Percentiles rank a stretch among this genome's conserved stretches.
These are phyloP conservation scores for Typhlomys cinereus DNA, from an alignment of 2,113 vertebrate genomes.

Conservation along the genomic window DNA sequence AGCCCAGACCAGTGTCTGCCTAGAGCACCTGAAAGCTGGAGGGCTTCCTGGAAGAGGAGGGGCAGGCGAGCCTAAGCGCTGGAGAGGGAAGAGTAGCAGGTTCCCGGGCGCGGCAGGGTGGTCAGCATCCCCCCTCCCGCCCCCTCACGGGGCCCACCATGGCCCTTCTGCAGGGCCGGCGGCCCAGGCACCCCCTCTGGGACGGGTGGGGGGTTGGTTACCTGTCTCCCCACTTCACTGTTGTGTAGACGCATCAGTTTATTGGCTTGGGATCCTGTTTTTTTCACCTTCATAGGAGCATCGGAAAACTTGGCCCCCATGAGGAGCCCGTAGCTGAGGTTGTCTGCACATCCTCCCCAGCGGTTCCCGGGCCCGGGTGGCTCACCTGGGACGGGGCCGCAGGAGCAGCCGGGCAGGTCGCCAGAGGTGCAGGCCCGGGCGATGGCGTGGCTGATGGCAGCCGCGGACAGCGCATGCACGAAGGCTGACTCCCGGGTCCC, in stretches of 20 bases:
- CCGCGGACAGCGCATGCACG: conserved; percentile 96
- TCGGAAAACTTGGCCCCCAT: conserved; percentile 99
- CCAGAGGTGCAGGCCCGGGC: conserved; percentile 96
- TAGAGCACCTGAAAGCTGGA: not conserved
- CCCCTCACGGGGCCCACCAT: conserved; percentile 26
- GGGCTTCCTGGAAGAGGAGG: not conserved
- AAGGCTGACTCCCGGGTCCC: conserved; percentile 98
- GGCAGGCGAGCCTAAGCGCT: not conserved
- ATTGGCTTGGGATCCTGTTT: conserved; percentile 95
- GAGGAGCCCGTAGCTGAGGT: conserved; percentile 96
- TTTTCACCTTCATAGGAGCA: conserved; percentile 99
- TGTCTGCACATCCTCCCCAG: conserved; percentile 99
- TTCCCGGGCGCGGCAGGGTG: not conserved
- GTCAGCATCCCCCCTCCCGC: not conserved
- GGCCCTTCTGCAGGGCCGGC: conserved; percentile 49
- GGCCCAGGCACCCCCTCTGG: conserved; percentile 76
- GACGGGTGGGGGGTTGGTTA: conserved; percentile 84
- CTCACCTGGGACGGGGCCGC: conserved; percentile 95
- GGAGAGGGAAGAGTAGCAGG: not conserved
- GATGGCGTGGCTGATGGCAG: conserved; percentile 97
- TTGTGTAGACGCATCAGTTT: conserved; percentile 99
- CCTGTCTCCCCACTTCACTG: conserved; percentile 99
- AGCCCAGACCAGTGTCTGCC: not conserved
- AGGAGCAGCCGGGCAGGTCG: conserved; percentile 95
- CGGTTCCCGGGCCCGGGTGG: conserved; percentile 96